These are phyloP conservation scores for Neogobius melanostomus DNA, from an alignment of 2,113 vertebrate genomes.

Conservation along the genomic window DNA sequence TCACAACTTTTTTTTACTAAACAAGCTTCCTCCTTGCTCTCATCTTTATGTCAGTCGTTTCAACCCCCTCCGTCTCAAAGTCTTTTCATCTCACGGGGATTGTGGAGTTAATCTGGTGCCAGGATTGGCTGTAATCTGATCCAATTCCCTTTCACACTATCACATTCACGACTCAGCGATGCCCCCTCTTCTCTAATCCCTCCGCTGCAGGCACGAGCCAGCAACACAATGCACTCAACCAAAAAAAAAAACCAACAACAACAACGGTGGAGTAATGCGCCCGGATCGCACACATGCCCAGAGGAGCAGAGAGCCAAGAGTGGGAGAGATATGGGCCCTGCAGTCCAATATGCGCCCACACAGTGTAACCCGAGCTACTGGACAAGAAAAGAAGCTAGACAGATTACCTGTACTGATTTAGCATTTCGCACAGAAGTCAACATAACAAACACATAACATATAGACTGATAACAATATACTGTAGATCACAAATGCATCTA, in stretches of 20 bases:
- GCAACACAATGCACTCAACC: slow-evolving; percentile 21
- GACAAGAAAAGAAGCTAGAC: slow-evolving; percentile 37
- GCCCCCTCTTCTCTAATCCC: slow-evolving; percentile 58
- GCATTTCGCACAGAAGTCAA: slow-evolving; percentile 37
- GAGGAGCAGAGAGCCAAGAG: slow-evolving; percentile 31
- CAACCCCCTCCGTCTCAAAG: not conserved
- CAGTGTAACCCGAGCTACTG: slow-evolving; percentile 25
- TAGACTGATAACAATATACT: not conserved
- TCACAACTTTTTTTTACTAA: not conserved
- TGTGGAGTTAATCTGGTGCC: slow-evolving; percentile 51
- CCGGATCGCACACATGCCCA: slow-evolving; percentile 21
- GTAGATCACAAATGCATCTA: too few species aligned
- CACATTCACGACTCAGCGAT: slow-evolving; percentile 25
- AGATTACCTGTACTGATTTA: slow-evolving; percentile 36
- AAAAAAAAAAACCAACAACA: not conserved
- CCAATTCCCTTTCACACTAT: slow-evolving; percentile 60
- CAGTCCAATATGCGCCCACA: slow-evolving; percentile 2
- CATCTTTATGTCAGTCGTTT: slow-evolving; percentile 13
- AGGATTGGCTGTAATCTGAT: slow-evolving; percentile 68
- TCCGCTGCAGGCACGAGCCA: slow-evolving; percentile 52
- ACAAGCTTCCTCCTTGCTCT: slow-evolving; percentile 2
- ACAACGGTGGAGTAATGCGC: slow-evolving; percentile 10
- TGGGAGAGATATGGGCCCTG: not conserved
- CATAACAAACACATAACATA: not conserved
- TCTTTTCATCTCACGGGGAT: slow-evolving; percentile 46